phyloP scores from a whole-genome alignment of 2,888 invertebrate genomes.

The Auanema sp. region DNA sequence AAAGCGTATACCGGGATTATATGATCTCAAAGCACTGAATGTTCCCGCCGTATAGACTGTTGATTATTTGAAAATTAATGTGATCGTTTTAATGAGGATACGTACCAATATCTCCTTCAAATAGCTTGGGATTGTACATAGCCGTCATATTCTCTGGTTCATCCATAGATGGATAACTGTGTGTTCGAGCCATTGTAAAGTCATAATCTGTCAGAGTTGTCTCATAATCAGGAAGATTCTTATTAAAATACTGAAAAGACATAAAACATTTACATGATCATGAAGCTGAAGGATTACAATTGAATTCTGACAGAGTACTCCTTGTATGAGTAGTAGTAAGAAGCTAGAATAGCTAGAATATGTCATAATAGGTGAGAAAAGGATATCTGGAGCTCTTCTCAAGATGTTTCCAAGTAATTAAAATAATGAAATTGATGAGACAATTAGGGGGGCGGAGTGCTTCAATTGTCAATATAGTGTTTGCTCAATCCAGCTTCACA shows the following conservation, averaged over 20 bases:
- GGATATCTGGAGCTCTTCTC: too few species aligned
- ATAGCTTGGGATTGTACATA: slow-evolving; percentile 58
- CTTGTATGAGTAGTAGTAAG: background rate
- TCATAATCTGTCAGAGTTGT: slow-evolving; percentile 52
- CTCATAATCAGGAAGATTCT: slow-evolving; percentile 54
- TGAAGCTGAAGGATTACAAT: too few species aligned
- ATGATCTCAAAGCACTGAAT: background rate
- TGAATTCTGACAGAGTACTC: background rate
- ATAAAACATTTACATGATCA: too few species aligned
- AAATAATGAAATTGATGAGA: too few species aligned
- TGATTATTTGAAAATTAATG: too few species aligned
- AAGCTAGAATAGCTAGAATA: too few species aligned
- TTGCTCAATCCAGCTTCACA: too few species aligned
- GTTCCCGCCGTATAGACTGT: too few species aligned
- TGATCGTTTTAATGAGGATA: background rate
- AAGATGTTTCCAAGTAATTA: too few species aligned
- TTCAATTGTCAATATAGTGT: too few species aligned
- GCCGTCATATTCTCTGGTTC: slow-evolving; percentile 51
- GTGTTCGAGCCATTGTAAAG: slow-evolving; percentile 36
- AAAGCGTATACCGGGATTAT: slow-evolving; percentile 47
- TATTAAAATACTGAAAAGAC: slow-evolving; percentile 56
- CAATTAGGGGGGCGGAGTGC: too few species aligned
- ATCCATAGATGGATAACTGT: slow-evolving; percentile 27
- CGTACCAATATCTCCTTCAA: slow-evolving; percentile 62
- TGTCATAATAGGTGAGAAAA: too few species aligned